A percentile compares a stretch with the other conserved stretches of the same genome.
Conservation (phyloP, 92 coral and sea anemone species). For the Nematostella vectensis region DNA sequence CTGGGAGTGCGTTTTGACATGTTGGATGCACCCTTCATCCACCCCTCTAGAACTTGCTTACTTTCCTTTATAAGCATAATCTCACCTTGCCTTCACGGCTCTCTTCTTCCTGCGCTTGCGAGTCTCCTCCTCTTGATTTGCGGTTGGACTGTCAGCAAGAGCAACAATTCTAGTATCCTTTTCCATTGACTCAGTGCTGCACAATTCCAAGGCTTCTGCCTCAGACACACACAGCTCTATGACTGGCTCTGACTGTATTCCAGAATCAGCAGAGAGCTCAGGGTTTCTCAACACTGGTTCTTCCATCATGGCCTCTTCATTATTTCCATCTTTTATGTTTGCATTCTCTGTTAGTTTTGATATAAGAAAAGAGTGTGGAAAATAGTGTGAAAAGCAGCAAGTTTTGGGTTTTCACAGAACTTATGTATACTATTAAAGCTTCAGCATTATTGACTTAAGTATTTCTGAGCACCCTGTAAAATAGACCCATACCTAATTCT, state of each 20-base stretch:
- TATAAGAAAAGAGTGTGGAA: too few relatives aligned
- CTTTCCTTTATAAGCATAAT: too few relatives aligned
- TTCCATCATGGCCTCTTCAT: conserved; percentile 4
- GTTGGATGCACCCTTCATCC: too few relatives aligned
- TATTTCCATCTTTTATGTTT: conserved; percentile 1
- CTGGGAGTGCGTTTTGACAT: too few relatives aligned
- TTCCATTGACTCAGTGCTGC: conserved; percentile 39
- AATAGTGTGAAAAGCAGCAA: too few relatives aligned
- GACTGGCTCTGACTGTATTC: conserved; percentile 54
- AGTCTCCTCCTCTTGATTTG: conserved; percentile 54
- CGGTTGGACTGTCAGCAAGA: conserved; percentile 73
- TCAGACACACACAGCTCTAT: conserved; percentile 83
- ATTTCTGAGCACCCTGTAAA: conserved; percentile 73
- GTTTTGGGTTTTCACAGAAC: too few relatives aligned
- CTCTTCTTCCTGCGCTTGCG: conserved; percentile 56
- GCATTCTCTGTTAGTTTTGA: too few relatives aligned
- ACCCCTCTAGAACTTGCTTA: too few relatives aligned
- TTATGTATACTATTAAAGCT: conserved; percentile 53
- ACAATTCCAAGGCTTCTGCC: conserved; percentile 73
- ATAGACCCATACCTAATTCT: conserved; percentile 19
- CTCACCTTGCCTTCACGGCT: conserved; percentile 69
- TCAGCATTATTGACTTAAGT: conserved; percentile 79
- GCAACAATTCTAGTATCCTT: conserved; percentile 78
- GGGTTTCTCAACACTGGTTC: too few relatives aligned
- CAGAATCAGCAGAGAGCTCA: too few relatives aligned